phyloP scores from a whole-genome alignment of 2,113 vertebrate species.

The Hippopotamus amphibius region DNA sequence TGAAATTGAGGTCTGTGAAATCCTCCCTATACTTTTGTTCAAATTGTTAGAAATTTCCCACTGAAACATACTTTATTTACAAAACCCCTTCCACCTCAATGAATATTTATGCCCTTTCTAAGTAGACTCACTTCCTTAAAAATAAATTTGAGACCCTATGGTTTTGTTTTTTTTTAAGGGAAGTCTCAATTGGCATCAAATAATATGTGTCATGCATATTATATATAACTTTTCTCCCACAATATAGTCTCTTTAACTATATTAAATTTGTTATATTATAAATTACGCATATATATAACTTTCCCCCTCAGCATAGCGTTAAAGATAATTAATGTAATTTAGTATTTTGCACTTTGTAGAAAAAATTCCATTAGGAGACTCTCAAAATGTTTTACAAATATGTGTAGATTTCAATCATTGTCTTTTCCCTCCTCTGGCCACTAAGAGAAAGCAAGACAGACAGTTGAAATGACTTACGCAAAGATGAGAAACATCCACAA shows the following conservation, averaged over 20 bases:
- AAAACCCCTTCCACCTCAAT: background rate
- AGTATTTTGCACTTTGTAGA: background rate
- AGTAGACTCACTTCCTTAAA: background rate
- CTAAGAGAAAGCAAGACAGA: background rate
- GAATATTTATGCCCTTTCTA: background rate
- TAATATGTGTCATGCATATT: background rate
- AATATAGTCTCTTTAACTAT: background rate
- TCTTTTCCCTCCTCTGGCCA: background rate
- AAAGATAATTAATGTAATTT: background rate
- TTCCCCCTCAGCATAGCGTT: background rate
- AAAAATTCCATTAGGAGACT: background rate
- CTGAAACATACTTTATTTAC: background rate
- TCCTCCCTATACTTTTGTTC: background rate
- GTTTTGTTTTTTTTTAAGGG: background rate
- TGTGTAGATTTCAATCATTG: constrained; percentile 8
- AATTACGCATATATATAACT: background rate
- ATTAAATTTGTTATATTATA: background rate
- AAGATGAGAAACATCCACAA: background rate
- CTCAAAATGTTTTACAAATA: background rate
- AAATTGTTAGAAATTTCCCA: background rate
- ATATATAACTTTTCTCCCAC: background rate
- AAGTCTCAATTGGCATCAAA: background rate
- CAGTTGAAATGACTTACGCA: background rate
- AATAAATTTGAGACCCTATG: background rate
- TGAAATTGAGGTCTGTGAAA: background rate